Conservation (phyloP, 2,888 invertebrate genomes). For the Hypena proboscidalis region DNA sequence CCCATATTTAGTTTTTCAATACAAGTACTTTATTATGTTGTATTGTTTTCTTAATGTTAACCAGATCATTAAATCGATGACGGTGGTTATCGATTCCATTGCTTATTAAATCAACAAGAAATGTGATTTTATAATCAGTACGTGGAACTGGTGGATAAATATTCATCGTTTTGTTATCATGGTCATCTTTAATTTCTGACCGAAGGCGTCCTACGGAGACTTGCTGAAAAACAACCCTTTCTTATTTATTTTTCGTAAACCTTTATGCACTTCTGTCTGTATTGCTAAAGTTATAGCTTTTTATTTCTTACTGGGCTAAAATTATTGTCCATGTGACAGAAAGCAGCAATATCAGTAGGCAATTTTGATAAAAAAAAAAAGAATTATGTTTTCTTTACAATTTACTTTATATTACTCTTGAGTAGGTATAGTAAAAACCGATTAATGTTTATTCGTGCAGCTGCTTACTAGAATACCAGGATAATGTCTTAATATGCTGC, state of each 20-base stretch:
- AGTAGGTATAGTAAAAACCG: constrained; percentile 3
- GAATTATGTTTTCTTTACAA: no score
- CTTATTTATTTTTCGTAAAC: no score
- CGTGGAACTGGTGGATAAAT: constrained; percentile 32
- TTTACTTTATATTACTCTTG: constrained; percentile 5
- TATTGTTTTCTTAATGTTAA: constrained; percentile 21
- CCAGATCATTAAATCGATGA: constrained; percentile 37
- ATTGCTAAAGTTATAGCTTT: no score
- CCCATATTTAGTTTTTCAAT: constrained; percentile 1
- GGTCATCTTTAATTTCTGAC: constrained; percentile 30
- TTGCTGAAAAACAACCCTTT: neutral
- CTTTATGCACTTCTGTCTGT: no score
- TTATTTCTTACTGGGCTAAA: no score
- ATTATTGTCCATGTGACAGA: no score
- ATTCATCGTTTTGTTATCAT: constrained; percentile 31
- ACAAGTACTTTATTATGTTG: constrained; percentile 15
- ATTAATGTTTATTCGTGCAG: constrained; percentile 6
- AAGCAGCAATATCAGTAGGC: no score
- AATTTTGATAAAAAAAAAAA: no score
- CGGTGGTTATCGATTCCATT: constrained; percentile 26
- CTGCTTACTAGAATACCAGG: constrained; percentile 17
- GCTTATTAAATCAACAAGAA: constrained; percentile 35
- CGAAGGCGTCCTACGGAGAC: constrained; percentile 7
- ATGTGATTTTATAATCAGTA: constrained; percentile 38
- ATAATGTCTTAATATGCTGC: constrained; percentile 16